Percentiles rank a stretch among this genome's conserved stretches.
These are phyloP conservation scores for Erythrolamprus reginae DNA, from an alignment of 2,113 vertebrate species.

Conservation along the genomic window DNA sequence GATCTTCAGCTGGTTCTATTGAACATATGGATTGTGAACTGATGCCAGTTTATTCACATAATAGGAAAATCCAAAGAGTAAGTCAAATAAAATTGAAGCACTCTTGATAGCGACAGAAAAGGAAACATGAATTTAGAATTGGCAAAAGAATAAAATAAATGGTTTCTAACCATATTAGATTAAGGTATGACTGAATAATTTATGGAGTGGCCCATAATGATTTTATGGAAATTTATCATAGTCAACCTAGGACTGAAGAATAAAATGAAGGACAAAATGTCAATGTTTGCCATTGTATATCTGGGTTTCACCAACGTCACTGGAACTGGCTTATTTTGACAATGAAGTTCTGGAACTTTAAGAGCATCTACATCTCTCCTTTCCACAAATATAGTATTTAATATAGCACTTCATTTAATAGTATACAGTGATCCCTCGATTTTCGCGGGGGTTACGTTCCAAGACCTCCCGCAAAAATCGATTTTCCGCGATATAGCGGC, in stretches of 20 bases:
- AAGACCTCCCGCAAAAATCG: too few species aligned
- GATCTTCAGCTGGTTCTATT: background rate
- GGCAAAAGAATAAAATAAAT: background rate
- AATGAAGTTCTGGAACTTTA: background rate
- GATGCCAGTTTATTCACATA: background rate
- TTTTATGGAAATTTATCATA: background rate
- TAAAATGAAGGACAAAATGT: background rate
- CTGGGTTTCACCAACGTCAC: background rate
- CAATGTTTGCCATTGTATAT: background rate
- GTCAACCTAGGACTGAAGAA: background rate
- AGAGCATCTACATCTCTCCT: background rate
- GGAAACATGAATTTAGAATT: background rate
- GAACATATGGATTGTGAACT: background rate
- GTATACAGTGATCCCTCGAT: too few species aligned
- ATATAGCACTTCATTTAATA: background rate
- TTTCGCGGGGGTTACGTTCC: too few species aligned
- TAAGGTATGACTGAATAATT: background rate
- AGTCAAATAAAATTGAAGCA: background rate
- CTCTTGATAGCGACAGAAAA: background rate
- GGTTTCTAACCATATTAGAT: background rate
- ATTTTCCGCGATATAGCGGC: too few species aligned
- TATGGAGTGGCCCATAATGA: background rate
- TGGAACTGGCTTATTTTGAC: background rate
- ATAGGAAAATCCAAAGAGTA: background rate
- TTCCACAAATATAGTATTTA: background rate